A percentile compares a stretch with the other conserved stretches of the same genome.
Evolutionary conservation across 2,888 invertebrate species (phyloP).

Genomic region (Blera fallax): DNA sequence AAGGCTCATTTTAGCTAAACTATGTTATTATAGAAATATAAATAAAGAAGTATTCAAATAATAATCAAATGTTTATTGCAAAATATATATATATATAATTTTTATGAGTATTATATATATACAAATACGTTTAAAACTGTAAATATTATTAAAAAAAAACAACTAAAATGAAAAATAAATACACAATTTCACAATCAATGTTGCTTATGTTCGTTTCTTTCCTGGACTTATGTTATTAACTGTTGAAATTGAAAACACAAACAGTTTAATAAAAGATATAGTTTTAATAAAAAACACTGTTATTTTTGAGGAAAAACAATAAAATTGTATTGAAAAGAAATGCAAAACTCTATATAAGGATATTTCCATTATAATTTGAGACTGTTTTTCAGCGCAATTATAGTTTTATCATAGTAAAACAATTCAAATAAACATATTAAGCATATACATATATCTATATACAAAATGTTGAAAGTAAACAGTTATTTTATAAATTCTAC

Average conservation of each 20-base stretch:
- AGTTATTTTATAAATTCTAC: conserved; percentile 33
- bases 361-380: conserved; percentile 53
- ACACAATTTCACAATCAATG: conserved; percentile 29
- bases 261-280: conserved; percentile 12
- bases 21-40: conserved; percentile 61
- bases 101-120: conserved; percentile 58
- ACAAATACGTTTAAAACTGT: conserved; percentile 60
- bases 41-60: conserved; percentile 51
- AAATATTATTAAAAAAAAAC: conserved; percentile 48
- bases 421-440: conserved; percentile 41
- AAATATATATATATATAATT: conserved; percentile 59
- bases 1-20: conserved; percentile 64
- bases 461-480: conserved; percentile 18
- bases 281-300: conserved; percentile 15
- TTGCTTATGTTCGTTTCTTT: conserved; percentile 46
- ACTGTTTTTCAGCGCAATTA: conserved; percentile 71
- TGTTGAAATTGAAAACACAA: background rate
- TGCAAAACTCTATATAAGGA: conserved; percentile 16
- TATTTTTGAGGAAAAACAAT: conserved; percentile 14
- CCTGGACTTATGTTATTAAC: conserved; percentile 11
- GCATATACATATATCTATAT: conserved; percentile 37
- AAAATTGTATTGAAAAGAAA: conserved; percentile 1
- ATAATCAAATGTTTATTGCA: conserved; percentile 66
- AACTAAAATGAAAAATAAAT: conserved; percentile 3
- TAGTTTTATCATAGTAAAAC: conserved; percentile 49